These are phyloP conservation scores for Anoplolepis gracilipes DNA, from an alignment of 1,140 invertebrate genomes.

Conservation along the genomic window DNA sequence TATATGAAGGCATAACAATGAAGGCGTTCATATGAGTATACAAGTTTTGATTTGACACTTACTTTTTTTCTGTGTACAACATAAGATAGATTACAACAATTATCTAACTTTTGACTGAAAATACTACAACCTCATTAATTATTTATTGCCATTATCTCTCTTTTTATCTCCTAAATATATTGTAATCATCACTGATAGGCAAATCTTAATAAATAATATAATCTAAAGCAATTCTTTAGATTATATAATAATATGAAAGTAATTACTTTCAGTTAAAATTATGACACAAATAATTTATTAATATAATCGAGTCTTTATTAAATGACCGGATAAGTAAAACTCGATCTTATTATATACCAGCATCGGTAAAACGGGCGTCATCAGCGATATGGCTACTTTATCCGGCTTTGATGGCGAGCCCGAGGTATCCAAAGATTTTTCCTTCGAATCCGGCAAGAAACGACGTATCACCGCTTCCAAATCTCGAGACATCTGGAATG, in stretches of 20 bases:
- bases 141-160: no score
- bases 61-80: no score
- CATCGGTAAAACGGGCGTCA: conserved; percentile 97
- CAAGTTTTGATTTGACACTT: no score
- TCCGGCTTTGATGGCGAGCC: conserved; percentile 61
- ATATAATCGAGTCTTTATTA: neutral
- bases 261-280: neutral
- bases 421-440: conserved; percentile 69
- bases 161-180: no score
- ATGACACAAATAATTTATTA: neutral
- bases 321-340: neutral
- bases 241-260: neutral
- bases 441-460: conserved; percentile 79
- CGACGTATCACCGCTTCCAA: conserved; percentile 90
- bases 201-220: no score
- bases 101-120: neutral
- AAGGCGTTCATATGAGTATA: no score
- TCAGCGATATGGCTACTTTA: conserved; percentile 87
- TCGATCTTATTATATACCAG: conserved; percentile 85
- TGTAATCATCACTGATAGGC: no score
- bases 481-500: conserved; percentile 94
- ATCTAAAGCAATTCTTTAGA: neutral
- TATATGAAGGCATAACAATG: no score
- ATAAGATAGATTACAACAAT: no score
- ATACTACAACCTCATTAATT: neutral